A percentile compares a stretch with the other conserved stretches of the same genome.
Evolutionary conservation across 2,113 vertebrate species (phyloP).

Genomic region (Eupsittula cactorum): DNA sequence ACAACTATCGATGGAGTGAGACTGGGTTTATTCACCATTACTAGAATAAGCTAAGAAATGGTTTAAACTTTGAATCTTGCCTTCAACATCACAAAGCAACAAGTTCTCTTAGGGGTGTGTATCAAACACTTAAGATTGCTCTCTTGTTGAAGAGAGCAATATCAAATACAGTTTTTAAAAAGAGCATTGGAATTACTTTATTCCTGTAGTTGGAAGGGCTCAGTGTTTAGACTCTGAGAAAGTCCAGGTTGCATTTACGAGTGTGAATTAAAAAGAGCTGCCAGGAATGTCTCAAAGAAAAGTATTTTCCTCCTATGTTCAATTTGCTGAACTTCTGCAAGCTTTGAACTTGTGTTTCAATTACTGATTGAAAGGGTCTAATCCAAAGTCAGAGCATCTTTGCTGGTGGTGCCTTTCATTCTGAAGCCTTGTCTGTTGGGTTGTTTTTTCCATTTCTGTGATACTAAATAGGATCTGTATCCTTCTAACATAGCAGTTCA

Average conservation of each 20-base stretch:
- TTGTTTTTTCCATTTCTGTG: not conserved
- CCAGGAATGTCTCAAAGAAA: not conserved
- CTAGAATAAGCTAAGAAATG: not conserved
- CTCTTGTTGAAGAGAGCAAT: not conserved
- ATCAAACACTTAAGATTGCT: not conserved
- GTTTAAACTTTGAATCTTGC: not conserved
- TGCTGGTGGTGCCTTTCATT: not conserved
- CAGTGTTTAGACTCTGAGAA: not conserved
- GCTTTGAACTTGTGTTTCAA: fast-evolving
- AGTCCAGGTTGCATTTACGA: not conserved
- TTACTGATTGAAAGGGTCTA: not conserved
- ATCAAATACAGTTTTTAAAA: not conserved
- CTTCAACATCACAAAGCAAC: not conserved
- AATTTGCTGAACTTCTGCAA: not conserved
- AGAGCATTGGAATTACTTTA: not conserved
- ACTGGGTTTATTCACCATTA: fast-evolving
- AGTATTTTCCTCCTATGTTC: not conserved
- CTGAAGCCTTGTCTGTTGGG: not conserved
- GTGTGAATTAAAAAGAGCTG: not conserved
- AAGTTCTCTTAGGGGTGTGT: not conserved
- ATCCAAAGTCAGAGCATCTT: not conserved
- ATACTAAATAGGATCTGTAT: not conserved
- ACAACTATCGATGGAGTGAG: fast-evolving
- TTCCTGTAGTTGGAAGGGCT: not conserved
- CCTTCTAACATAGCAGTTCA: not conserved